These are phyloP conservation scores for Sarcophaga bullata DNA, from an alignment of 1,140 invertebrate genomes.

Conservation along the genomic window DNA sequence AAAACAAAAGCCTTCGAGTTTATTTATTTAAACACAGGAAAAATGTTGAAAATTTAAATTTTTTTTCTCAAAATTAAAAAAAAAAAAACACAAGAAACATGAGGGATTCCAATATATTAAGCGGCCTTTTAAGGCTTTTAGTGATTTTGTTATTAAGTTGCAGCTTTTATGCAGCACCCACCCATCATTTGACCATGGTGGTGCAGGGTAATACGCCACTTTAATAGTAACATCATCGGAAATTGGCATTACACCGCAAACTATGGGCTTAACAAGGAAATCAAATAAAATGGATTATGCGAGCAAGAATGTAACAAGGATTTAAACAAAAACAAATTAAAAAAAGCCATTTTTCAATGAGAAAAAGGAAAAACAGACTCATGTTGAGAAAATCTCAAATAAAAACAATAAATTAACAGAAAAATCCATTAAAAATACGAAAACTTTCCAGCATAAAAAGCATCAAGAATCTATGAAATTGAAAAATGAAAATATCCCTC, in stretches of 20 bases:
- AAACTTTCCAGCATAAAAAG: too few relatives aligned
- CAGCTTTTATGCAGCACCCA: constrained; percentile 23
- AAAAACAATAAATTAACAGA: too few relatives aligned
- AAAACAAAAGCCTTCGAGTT: neutral
- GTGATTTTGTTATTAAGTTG: neutral
- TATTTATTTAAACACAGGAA: neutral
- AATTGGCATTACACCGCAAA: constrained; percentile 46
- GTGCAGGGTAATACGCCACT: constrained; percentile 52
- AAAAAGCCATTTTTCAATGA: neutral
- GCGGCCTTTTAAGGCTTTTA: neutral
- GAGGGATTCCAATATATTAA: neutral
- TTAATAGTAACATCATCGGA: constrained; percentile 49
- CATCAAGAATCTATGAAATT: too few relatives aligned
- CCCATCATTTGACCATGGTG: constrained; percentile 50
- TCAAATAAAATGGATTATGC: neutral
- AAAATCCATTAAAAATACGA: too few relatives aligned
- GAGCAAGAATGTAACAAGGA: neutral
- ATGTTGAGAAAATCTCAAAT: too few relatives aligned
- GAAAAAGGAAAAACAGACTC: neutral
- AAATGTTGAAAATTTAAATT: constrained; percentile 1
- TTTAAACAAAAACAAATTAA: neutral
- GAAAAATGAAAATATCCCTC: too few relatives aligned
- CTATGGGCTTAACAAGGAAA: neutral
- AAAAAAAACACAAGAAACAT: neutral
- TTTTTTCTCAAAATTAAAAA: too few relatives aligned